Evolutionary conservation across 2,797 vertebrate species (phyloP), one percentile per base, ranked within the genome.

Genomic region (Coregonus suidteri): DNA sequence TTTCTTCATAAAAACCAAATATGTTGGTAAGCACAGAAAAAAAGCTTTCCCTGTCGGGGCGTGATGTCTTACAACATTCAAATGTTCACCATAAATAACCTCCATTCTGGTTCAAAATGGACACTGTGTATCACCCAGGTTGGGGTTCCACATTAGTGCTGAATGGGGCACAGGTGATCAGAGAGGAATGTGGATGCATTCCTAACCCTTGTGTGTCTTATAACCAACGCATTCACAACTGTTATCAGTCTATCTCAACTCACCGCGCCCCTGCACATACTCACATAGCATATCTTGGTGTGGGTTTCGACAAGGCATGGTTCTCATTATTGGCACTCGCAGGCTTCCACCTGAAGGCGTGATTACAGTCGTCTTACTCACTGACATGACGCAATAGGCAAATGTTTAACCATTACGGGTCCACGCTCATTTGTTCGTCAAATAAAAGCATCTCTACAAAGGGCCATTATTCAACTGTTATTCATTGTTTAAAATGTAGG

Each of bases 221-320:
- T 31, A 30, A n/a, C 16, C 53, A 56, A 56, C 68, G 54, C 75
- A 30, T 51, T 41, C 41, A 77, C 30, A 25, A 25, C 51, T 31
- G 1, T 67, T 41, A 77, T 64, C 71, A 37, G 53, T 76, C 34
- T 69, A 69, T 71, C 74, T 34, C 35, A 59, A 41, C 67, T 77
- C 72, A 82, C 62, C 52, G 66, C 74, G 77, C 87, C 83, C 84
- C 71, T 77, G 77, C 84, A 71, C 16, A 51, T 68, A 56, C 75
- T 80, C 85, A 91, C 83, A 86, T 77, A 84, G 81, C 62, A 86
- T 90, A 94, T 94, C 92, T 91, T 91, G 89, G 85, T 91, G 84
- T 83, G 79, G 86, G 87, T 93, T 93, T 92, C 82, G n/a, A 91
- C 86, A 76, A 79, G 66, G 80, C 81, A 82, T 65, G 84, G 83